A percentile compares a stretch with the other conserved stretches of the same genome.
phyloP scores from a whole-genome alignment of 1,140 invertebrate genomes.

The Rhagoletis zephyria region DNA sequence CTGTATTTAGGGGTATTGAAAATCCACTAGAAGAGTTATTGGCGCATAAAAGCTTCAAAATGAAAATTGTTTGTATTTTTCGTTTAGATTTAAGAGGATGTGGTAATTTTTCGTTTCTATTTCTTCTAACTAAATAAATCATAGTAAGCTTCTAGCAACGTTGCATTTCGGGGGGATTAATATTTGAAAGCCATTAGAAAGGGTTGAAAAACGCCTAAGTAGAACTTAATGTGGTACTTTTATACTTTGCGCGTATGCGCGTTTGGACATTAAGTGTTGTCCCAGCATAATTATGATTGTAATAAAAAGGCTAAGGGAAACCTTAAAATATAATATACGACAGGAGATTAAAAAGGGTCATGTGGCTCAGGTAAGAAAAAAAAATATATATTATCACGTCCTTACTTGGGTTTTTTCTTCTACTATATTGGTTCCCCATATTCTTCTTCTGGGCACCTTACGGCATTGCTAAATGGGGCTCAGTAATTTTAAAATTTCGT shows the following conservation, averaged over 20 bases:
- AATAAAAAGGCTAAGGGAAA: not conserved
- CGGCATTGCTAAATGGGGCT: not conserved
- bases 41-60: conserved; percentile 23
- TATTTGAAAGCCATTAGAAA: conserved; percentile 22
- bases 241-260: not conserved
- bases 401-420: too few species aligned
- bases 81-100: not conserved
- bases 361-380: not conserved
- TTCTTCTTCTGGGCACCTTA: too few species aligned
- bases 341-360: not conserved
- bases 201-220: conserved; percentile 32
- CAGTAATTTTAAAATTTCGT: not conserved
- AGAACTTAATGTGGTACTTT: conserved; percentile 15
- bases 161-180: conserved; percentile 21
- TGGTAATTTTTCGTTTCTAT: not conserved
- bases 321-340: not conserved
- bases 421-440: too few species aligned
- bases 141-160: conserved; percentile 27
- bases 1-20: not conserved
- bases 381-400: too few species aligned
- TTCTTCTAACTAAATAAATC: not conserved
- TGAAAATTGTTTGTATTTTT: not conserved
- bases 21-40: conserved; percentile 46
- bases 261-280: not conserved
- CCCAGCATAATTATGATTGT: conserved; percentile 25